Evolutionary conservation across 2,113 vertebrate species (phyloP), one percentile per base, ranked within the genome.

Genomic region (Chionomys nivalis): DNA sequence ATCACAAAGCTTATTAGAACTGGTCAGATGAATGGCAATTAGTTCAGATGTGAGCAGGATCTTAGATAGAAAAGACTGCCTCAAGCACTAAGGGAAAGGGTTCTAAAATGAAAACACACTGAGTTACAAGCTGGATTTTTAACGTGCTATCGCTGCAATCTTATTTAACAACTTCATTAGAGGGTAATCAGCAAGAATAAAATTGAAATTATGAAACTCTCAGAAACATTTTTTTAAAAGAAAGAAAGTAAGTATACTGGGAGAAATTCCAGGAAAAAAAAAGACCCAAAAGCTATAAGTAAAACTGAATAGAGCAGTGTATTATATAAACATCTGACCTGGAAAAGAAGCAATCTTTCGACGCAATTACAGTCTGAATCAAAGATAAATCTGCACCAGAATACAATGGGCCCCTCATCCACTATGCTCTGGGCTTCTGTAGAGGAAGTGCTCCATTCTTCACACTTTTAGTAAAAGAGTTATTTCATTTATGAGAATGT

Each of bases 161-260:
- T 95, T 96, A 96, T 93, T 97, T 96, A 97, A 97, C 81, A 96
- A 68, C 76, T 75, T 96, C 58, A 92, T 96, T 95, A 97, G 52
- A 86, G 61, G 91, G 44, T 3, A 39, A 95, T 83, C 88, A 93
- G 33, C 17, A 92, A 89, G 55, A 90, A 97, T 95, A 68, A 94
- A 94, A 82, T 58, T 66, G 83, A 88, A 12, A 11, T 55, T 81
- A 85, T 39, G 81, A 86, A 92, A 88, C 87, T 72, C 92, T 1
- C 72, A 93, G 52, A 90, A 28, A 17, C 61, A 70, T 93, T 58
- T 90, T 44, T 44, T 44, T n/a, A n/a, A 12, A 52, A 16, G 16
- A 55, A 4, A 21, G 17, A 76, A 68, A 68, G 26, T 47, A 87
- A 68, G 12, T 1, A 61, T 81, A 76, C 70, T 63, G 47, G 79